Base-by-base conservation (phyloP, 2,113 vertebrate species). In the Hemicordylus capensis region DNA sequence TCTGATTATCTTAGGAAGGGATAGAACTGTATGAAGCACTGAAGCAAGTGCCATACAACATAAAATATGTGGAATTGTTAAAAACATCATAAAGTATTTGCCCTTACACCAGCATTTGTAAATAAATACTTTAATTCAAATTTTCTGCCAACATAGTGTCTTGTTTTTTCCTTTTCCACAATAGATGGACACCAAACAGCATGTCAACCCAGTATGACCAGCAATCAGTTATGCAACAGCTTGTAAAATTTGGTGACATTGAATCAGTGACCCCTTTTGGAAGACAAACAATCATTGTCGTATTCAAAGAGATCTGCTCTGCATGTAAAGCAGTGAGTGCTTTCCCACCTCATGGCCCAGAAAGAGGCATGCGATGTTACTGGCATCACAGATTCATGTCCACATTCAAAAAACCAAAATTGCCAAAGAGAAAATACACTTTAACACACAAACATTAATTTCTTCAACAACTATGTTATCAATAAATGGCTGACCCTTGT, bases 341-440 rank as follows among this genome's bases (percentile, higher is more conserved):
- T 56, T 95, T 94, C 42, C 44, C 17, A 10, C 37, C 26, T 76
- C 81, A 22, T 44, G 1, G 0, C 0, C 24, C 48, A 1, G 80
- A 76, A 14, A 51, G 37, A 1, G 24, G 11, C 51, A 66, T 94
- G 51, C 91, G 83, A 2, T 95, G 94, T 19, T 85, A 44, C 66
- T 94, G 95, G 93, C 79, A 89, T 20, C 92, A 93, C 5, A 70
- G 0, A 31, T 94, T 94, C 90, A 90, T 94, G 91, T 19, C 74
- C 0, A 77, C 85, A 82, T 2, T 89, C 73, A 89, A 86, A 76
- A 14, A 15, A 61, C 24, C 6, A 10, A 69, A 20, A 64, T 72
- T 83, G 56, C 74, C 69, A 59, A 66, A 80, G 51, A 75, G 48
- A 76, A 58, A 72, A 64, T 22, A 0, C 39, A 2, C 15, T 61